Evolutionary conservation across 2,888 invertebrate genomes (phyloP).

Genomic region (Orchestes rusci): DNA sequence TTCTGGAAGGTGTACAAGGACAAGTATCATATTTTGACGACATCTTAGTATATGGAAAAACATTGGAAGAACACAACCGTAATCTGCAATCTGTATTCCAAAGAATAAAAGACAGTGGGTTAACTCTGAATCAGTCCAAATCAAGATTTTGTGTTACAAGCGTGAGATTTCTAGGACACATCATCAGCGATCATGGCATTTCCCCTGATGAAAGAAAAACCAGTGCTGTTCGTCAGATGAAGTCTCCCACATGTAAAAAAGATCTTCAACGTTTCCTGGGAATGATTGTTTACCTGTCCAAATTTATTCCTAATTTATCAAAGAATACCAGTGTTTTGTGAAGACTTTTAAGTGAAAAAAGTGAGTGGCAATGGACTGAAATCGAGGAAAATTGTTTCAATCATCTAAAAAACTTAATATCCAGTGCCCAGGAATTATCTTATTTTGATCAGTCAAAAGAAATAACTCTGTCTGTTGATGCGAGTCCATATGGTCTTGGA

Average conservation of each 20-base stretch:
- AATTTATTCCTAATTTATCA: conserved; percentile 28
- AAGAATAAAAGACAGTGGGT: conserved; percentile 6
- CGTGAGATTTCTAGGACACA: conserved; percentile 14
- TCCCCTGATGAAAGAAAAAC: conserved; percentile 12
- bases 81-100: background rate
- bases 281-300: conserved; percentile 28
- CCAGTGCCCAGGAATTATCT: background rate
- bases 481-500: conserved; percentile 23
- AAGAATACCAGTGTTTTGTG: conserved; percentile 22
- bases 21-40: conserved; percentile 17
- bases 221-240: conserved; percentile 9
- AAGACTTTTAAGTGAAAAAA: conserved; percentile 21
- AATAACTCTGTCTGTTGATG: conserved; percentile 19
- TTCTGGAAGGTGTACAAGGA: conserved; percentile 13
- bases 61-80: conserved; percentile 5
- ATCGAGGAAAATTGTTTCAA: conserved; percentile 10
- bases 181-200: conserved; percentile 2
- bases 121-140: conserved; percentile 13
- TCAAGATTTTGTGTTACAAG: conserved; percentile 14
- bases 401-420: conserved; percentile 7
- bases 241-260: conserved; percentile 7
- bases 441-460: conserved; percentile 16
- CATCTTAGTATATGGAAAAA: conserved; percentile 12
- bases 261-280: conserved; percentile 23
- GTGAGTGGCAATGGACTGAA: conserved; percentile 14